phyloP scores from a whole-genome alignment of 2,797 vertebrate genomes.

The Danionella dracula region DNA sequence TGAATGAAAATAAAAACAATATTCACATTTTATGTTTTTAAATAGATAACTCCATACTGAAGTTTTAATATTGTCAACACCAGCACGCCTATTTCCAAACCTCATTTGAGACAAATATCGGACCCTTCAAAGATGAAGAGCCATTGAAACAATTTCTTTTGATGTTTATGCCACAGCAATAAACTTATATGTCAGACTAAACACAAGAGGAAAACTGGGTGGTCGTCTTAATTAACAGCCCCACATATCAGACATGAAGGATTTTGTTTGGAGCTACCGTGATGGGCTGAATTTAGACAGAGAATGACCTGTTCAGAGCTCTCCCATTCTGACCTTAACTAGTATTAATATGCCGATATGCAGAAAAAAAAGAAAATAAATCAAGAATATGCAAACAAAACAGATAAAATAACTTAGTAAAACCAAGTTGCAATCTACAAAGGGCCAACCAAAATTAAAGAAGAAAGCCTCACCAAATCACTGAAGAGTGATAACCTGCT shows the following conservation, averaged over 20 bases:
- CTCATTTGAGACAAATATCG: constrained; percentile 16
- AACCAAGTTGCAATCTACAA: too few species aligned
- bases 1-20: constrained; percentile 18
- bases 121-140: neutral
- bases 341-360: too few species aligned
- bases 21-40: neutral
- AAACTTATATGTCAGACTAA: constrained; percentile 39
- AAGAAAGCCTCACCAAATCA: neutral
- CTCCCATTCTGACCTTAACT: too few species aligned
- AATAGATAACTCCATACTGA: neutral
- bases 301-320: too few species aligned
- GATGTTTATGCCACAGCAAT: constrained; percentile 15
- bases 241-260: neutral
- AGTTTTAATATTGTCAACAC: constrained; percentile 9
- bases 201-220: constrained; percentile 38
- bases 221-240: constrained; percentile 33
- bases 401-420: too few species aligned
- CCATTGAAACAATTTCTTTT: neutral
- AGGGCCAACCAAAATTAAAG: too few species aligned
- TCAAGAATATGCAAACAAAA: too few species aligned
- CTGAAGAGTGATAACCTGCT: neutral
- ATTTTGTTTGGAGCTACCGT: too few species aligned
- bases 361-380: too few species aligned
- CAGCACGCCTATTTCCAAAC: neutral
- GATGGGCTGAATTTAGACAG: too few species aligned